Base-by-base conservation (phyloP, 2,888 invertebrate genomes). In the Eupithecia inturbata region DNA sequence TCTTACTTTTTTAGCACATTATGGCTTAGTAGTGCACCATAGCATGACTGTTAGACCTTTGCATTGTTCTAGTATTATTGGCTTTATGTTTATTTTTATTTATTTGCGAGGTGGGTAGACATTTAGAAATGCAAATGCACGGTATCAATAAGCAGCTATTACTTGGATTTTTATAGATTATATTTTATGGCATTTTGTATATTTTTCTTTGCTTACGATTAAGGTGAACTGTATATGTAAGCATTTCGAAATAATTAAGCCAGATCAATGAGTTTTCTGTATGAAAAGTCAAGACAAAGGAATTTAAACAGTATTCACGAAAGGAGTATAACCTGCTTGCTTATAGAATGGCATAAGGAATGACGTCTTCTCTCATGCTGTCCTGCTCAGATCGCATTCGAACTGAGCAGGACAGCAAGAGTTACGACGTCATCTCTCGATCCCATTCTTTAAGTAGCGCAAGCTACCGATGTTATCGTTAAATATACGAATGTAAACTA, bases 101-200 rank as follows among this genome's bases (percentile, higher is more conserved):
- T 83, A 80, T 84, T 82, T 83, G 73, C 81, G 81, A 82, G 80
- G 82, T 83, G 86, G 85, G 82, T 85, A 81, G 82, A 85, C 84
- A 36, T 36, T 67, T 66, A 57, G 49, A 64, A 57, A 31, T n/a
- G 22, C 28, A 41, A 45, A 14, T 70, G 69, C 73, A 73, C 73
- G 66, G 41, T 60, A 57, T 39, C 36, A 1, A 33, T 66, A 39
- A 22, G 66, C 66, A 36, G 39, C 39, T 66, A 39, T 62, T 62
- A 53, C 36, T 68, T 12, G n/a, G 33, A 60, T 69, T 45, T 28
- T 69, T 36, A 9, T 9, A 28, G 26, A 63, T 64, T 62, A 9
- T 64, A 49, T 49, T 70, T 70, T 26, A 28, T 69, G 69, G 60
- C 39, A 62, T 62, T 62, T 28, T 62, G 16, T 62, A 19, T 19